Evolutionary conservation across 2,113 vertebrate species (phyloP), one percentile per base, ranked within the genome.

Genomic region (Lycocorax pyrrhopterus): DNA sequence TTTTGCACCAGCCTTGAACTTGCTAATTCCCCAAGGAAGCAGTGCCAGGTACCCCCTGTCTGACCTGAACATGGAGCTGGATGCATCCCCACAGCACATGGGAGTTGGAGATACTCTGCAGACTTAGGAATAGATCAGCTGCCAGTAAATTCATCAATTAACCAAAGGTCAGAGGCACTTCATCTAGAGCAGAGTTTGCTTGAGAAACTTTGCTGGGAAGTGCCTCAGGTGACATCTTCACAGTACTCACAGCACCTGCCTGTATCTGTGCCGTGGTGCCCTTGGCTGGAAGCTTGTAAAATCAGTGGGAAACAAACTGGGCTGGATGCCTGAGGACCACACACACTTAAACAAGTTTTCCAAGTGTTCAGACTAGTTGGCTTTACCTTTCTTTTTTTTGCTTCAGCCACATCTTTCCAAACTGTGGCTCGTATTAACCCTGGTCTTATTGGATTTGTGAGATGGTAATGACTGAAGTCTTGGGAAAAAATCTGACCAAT

Each of bases 71-170:
- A 76, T 43, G 72, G 52, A 90, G 75, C 25, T 90, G 67, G 67
- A 71, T 59, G 35, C 18, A 74, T 46, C 46, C 39, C 29, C n/a
- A 43, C 12, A 69, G 59, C 6, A 4, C 19, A 1, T 30, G 35
- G 67, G 51, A 89, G 21, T 1, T 77, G 30, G 43, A 80, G n/a
- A 60, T 68, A 51, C 9, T 39, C 37, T 35, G 33, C 71, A 86
- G 72, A 12, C 46, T 55, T 26, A 56, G 67, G 19, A 90, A 41
- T 2, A 71, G 30, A n/a, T 47, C 47, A 72, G 26, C 41, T 86
- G 64, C 52, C 72, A 49, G 43, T 52, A 63, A 74, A 83, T 85
- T 67, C 39, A 9, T 83, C 84, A 91, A 84, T 80, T 79, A 78
- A 16, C 30, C n/a, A 56, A 79, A 80, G 68, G 43, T 80, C 79